A percentile compares a stretch with the other conserved stretches of the same genome.
These are phyloP conservation scores for Eupithecia centaureata DNA, from an alignment of 2,888 invertebrate species.

Conservation along the genomic window DNA sequence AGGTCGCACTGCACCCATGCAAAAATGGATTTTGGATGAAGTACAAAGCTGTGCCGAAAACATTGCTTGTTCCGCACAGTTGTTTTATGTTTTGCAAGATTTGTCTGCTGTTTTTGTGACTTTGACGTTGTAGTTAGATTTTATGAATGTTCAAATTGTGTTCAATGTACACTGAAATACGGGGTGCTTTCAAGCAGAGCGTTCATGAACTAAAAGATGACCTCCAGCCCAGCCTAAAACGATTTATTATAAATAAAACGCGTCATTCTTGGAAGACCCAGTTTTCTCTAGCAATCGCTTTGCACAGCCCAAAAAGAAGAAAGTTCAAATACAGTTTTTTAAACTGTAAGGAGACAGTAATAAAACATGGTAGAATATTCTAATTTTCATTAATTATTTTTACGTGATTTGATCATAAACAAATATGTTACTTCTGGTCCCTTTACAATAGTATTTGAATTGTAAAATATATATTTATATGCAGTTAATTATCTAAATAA, in stretches of 20 bases:
- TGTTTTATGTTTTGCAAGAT: background rate
- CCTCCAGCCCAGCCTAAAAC: background rate
- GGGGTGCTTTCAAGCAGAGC: background rate
- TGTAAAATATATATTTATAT: too few relatives aligned
- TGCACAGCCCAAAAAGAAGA: background rate
- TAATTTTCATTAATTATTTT: too few relatives aligned
- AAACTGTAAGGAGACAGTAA: too few relatives aligned
- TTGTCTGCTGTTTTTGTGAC: background rate
- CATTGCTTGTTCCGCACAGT: background rate
- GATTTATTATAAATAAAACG: background rate
- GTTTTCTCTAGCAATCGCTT: slow-evolving; percentile 6
- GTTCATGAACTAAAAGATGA: background rate
- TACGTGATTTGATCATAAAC: too few relatives aligned
- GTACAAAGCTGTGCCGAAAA: background rate
- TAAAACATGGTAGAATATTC: too few relatives aligned
- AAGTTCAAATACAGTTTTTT: background rate
- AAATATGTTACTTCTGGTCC: too few relatives aligned
- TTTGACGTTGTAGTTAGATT: background rate
- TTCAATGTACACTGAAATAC: too few relatives aligned
- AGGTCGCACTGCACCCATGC: background rate
- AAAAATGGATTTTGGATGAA: background rate
- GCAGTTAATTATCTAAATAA: too few relatives aligned
- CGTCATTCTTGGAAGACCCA: background rate
- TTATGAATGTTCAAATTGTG: too few relatives aligned
- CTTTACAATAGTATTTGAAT: too few relatives aligned